Evolutionary conservation across 2,797 vertebrate species (phyloP).

Genomic region (Bradypus variegatus): DNA sequence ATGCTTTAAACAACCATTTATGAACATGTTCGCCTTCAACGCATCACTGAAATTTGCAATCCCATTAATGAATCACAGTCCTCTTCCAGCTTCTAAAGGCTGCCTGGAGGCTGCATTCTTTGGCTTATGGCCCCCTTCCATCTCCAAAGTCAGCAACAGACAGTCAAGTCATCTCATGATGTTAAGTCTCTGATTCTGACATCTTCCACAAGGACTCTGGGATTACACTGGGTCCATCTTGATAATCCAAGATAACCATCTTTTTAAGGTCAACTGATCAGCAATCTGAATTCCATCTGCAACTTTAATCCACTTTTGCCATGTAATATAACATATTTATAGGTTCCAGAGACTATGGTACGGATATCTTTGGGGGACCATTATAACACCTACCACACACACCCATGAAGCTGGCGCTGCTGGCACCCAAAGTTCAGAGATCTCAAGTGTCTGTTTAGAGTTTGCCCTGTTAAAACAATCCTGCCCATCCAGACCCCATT

Average conservation of each 20-base stretch:
- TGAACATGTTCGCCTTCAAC: too few relatives aligned
- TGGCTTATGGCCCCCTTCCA: not conserved
- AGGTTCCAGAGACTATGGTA: not conserved
- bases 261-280: not conserved
- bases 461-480: not conserved
- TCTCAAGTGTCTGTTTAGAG: not conserved
- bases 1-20: too few relatives aligned
- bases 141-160: not conserved
- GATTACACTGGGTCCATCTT: not conserved
- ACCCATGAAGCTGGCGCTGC: not conserved
- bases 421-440: not conserved
- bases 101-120: too few relatives aligned
- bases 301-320: not conserved
- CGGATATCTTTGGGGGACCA: not conserved
- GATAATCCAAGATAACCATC: not conserved
- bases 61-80: too few relatives aligned
- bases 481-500: not conserved
- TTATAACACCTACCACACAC: not conserved
- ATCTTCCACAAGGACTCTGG: not conserved
- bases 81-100: not conserved
- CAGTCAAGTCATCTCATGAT: not conserved
- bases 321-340: not conserved
- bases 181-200: not conserved
- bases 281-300: not conserved
- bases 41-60: too few relatives aligned